Percentiles rank a stretch among this genome's conserved stretches.
Conservation (phyloP, 2,888 invertebrate species). For the Eudasyphora cyanicolor region DNA sequence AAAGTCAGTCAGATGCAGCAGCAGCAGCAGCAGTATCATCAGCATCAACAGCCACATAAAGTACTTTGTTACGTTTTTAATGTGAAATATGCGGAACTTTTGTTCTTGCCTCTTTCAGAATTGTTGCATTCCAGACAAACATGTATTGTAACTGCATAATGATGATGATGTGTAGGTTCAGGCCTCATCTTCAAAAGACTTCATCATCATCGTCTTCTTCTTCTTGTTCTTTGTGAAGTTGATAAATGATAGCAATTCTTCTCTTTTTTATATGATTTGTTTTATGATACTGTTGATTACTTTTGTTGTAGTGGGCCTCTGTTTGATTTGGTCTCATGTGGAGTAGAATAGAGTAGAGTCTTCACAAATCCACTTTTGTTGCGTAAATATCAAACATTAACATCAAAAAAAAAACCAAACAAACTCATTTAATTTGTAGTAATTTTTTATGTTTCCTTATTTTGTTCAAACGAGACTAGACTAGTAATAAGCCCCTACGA, state of each 20-base stretch:
- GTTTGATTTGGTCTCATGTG: not conserved
- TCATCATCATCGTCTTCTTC: constrained; percentile 34
- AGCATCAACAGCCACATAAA: constrained; percentile 38
- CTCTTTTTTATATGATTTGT: constrained; percentile 4
- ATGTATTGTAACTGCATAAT: constrained; percentile 16
- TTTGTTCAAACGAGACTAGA: too few species aligned
- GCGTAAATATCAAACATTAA: not conserved
- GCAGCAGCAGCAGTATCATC: too few species aligned
- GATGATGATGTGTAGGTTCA: too few species aligned
- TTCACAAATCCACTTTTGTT: constrained; percentile 4
- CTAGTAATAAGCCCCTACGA: too few species aligned
- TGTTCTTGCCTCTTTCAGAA: not conserved
- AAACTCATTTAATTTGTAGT: constrained; percentile 53
- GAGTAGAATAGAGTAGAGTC: not conserved
- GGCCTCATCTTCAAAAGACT: constrained; percentile 22
- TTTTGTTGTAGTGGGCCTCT: constrained; percentile 42
- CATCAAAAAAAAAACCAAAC: constrained; percentile 3
- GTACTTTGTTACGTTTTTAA: constrained; percentile 7
- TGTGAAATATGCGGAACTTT: constrained; percentile 39
- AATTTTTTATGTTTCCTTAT: constrained; percentile 22
- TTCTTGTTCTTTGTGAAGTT: not conserved
- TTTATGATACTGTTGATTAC: constrained; percentile 43
- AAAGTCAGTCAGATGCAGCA: constrained; percentile 8
- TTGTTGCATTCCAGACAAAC: constrained; percentile 27
- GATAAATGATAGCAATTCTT: constrained; percentile 14